Conservation (phyloP, 2,797 vertebrate genomes). For the Gallinago solitaria region DNA sequence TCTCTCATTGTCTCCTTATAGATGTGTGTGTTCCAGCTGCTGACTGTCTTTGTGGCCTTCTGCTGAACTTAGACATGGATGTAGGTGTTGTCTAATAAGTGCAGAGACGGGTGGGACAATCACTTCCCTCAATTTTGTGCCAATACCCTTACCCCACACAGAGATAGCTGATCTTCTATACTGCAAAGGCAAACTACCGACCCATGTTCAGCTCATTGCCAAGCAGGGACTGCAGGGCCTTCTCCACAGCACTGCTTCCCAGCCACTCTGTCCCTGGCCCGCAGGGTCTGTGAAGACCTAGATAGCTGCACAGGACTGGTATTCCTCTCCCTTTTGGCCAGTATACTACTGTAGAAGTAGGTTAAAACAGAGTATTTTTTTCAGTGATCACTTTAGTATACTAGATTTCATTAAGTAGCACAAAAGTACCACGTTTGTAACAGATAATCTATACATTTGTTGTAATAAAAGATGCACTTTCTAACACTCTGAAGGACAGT, state of each 20-base stretch:
- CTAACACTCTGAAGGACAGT: background rate
- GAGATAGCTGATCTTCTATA: background rate
- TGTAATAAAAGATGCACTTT: background rate
- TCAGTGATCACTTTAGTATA: background rate
- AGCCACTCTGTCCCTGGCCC: background rate
- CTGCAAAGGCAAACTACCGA: background rate
- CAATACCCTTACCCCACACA: background rate
- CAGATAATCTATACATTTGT: background rate
- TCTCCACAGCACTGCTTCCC: background rate
- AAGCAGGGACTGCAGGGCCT: background rate
- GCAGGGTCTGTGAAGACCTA: background rate
- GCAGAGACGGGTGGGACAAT: background rate
- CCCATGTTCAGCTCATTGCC: background rate
- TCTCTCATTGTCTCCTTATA: background rate
- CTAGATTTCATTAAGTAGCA: background rate
- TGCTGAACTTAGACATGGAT: background rate
- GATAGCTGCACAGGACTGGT: background rate
- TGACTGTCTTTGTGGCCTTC: background rate
- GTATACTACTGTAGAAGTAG: background rate
- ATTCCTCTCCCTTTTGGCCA: background rate
- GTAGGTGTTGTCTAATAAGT: background rate
- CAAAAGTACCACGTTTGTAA: background rate
- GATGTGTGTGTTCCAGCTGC: fast-evolving
- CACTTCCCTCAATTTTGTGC: background rate
- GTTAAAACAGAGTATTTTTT: background rate